Conservation (phyloP, 2,113 vertebrate genomes). For the Oncorhynchus clarkii region DNA sequence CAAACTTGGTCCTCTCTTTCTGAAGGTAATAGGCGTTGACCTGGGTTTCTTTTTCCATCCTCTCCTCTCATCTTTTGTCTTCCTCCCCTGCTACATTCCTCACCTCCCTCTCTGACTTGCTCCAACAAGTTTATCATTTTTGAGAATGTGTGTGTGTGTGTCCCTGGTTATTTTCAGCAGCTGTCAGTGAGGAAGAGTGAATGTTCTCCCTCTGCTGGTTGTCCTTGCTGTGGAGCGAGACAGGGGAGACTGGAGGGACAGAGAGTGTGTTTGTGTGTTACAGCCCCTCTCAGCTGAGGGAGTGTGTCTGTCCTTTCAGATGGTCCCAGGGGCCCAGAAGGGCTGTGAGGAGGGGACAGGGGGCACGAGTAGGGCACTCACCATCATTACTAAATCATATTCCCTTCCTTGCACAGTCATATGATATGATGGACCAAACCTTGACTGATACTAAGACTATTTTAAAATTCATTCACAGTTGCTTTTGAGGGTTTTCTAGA, state of each 20-base stretch:
- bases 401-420: background rate
- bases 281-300: too few species aligned
- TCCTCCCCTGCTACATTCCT: background rate
- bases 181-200: conserved; percentile 31
- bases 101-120: background rate
- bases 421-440: too few species aligned
- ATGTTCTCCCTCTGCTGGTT: conserved; percentile 37
- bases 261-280: conserved; percentile 30
- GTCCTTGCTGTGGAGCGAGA: conserved; percentile 8
- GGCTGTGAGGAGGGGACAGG: background rate
- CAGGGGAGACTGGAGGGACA: conserved; percentile 9
- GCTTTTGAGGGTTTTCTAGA: background rate
- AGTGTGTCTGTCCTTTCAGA: conserved; percentile 24
- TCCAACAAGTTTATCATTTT: conserved; percentile 39
- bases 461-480: too few species aligned
- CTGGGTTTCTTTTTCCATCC: background rate
- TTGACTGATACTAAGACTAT: too few species aligned
- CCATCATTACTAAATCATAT: conserved; percentile 28
- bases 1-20: background rate
- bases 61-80: background rate
- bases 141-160: conserved; percentile 13
- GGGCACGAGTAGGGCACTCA: conserved; percentile 18
- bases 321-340: background rate
- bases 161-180: conserved; percentile 59
- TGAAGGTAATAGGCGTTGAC: background rate